These are phyloP conservation scores for Aphidius colemani DNA, from an alignment of 2,888 invertebrate genomes.

Conservation along the genomic window DNA sequence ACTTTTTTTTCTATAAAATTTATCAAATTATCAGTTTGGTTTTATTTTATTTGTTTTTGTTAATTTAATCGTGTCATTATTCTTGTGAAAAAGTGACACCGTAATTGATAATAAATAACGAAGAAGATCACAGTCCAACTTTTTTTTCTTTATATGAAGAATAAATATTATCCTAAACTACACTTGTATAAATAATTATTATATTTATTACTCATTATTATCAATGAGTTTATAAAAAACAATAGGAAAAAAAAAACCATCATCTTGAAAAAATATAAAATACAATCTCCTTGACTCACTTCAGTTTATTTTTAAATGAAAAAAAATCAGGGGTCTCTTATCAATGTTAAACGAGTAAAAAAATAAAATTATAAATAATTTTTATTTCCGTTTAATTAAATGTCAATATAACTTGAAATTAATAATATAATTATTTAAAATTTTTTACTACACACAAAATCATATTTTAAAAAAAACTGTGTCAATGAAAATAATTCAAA, in stretches of 20 bases:
- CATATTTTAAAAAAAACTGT: not conserved
- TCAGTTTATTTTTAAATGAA: not conserved
- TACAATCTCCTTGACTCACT: too few relatives aligned
- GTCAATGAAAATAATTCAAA: too few relatives aligned
- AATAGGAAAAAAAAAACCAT: too few relatives aligned
- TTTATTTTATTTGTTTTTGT: slow-evolving; percentile 3
- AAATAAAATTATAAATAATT: too few relatives aligned
- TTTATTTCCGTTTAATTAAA: not conserved
- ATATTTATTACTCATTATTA: too few relatives aligned
- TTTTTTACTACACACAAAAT: not conserved
- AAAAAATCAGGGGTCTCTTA: not conserved
- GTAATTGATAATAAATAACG: not conserved
- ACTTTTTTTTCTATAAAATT: not conserved
- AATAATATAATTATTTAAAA: not conserved
- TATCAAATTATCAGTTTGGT: slow-evolving; percentile 9
- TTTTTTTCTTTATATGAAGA: too few relatives aligned
- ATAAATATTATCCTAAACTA: too few relatives aligned
- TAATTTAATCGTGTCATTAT: not conserved
- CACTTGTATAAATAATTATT: too few relatives aligned
- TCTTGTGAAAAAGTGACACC: slow-evolving; percentile 6
- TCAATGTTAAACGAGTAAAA: not conserved
- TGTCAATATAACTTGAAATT: not conserved
- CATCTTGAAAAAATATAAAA: too few relatives aligned
- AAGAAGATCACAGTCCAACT: too few relatives aligned
- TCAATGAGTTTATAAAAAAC: too few relatives aligned